Evolutionary conservation across 2,888 invertebrate species (phyloP).

Genomic region (Theretra japonica): DNA sequence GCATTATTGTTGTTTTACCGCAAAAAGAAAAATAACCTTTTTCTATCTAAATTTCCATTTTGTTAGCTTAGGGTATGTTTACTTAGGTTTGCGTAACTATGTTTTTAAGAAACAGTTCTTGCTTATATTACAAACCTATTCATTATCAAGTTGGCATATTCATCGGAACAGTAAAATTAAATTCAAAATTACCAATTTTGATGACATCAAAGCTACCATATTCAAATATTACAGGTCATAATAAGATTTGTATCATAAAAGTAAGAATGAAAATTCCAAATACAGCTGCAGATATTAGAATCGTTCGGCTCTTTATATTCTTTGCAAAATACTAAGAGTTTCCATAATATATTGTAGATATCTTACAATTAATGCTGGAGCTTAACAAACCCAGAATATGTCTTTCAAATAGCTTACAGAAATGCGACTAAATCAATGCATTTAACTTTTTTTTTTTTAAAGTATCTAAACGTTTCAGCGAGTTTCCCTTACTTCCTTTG

Average conservation of each 20-base stretch:
- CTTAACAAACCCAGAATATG: neutral
- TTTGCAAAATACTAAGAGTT: no score
- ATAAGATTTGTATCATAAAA: no score
- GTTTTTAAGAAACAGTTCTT: neutral
- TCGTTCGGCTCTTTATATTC: no score
- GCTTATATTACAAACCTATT: neutral
- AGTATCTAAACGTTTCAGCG: neutral
- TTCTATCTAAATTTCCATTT: neutral
- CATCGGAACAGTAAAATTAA: no score
- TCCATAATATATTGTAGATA: no score
- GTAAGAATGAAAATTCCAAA: no score
- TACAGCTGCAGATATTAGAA: no score
- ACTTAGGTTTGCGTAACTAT: neutral
- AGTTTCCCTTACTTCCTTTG: neutral
- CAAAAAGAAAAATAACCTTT: neutral
- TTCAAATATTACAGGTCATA: no score
- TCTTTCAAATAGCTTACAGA: no score
- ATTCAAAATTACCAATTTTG: no score
- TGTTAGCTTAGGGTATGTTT: conserved; percentile 9
- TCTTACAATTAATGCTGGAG: neutral
- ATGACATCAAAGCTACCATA: no score
- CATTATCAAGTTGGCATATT: no score
- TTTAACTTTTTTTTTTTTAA: neutral
- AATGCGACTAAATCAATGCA: neutral
- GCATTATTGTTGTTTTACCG: neutral